Conservation (phyloP, 2,113 vertebrate genomes). For the Monarcha castaneiventris region DNA sequence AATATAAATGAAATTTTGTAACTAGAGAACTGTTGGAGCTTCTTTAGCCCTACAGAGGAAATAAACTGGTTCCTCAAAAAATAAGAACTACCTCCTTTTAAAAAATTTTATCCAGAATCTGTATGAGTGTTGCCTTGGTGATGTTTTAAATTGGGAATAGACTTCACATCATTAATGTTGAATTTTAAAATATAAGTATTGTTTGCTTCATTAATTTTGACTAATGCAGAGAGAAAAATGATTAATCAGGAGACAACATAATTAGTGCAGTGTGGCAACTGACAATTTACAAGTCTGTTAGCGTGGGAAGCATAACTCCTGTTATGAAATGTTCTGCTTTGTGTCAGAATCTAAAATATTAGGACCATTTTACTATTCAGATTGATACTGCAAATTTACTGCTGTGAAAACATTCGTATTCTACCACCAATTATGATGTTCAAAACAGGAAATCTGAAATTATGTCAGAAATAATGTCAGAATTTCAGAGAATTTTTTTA, state of each 20-base stretch:
- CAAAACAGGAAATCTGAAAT: background rate
- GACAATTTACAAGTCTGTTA: background rate
- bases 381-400: background rate
- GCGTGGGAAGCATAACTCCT: background rate
- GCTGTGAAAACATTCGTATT: background rate
- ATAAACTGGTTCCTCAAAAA: background rate
- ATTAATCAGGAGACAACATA: constrained; percentile 6
- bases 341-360: constrained; percentile 14
- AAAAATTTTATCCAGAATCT: background rate
- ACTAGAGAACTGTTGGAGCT: background rate
- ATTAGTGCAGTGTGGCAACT: constrained; percentile 11
- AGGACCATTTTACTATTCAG: background rate
- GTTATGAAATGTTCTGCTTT: background rate
- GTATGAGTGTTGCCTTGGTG: background rate
- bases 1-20: background rate
- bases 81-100: accelerated
- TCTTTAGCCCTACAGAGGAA: background rate
- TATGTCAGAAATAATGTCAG: background rate
- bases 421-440: background rate
- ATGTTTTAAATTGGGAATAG: background rate
- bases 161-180: background rate
- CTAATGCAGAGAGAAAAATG: constrained; percentile 35
- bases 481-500: background rate
- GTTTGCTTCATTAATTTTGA: constrained; percentile 38
- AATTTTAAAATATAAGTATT: background rate